Evolutionary conservation across 2,797 vertebrate species (phyloP), one percentile per base, ranked within the genome.

Genomic region (Notoglanidium macrostoma): DNA sequence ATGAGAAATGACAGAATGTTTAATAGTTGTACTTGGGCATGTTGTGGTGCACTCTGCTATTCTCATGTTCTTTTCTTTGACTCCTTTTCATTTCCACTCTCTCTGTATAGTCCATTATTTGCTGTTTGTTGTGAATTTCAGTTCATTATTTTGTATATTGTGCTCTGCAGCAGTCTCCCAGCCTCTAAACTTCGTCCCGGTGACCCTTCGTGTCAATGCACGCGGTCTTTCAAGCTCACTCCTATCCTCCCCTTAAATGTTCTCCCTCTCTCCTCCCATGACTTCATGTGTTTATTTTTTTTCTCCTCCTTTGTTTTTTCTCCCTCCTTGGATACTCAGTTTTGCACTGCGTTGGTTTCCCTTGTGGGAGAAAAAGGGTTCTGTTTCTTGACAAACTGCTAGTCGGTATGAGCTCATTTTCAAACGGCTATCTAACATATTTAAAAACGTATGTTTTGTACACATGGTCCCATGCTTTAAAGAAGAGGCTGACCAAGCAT

Each of bases 271-370:
- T 83, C 61, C 65, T 23, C 65, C 59, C 79, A 83, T 90, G 85
- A 90, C 83, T 74, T 87, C 83, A 89, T 87, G 6, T 57, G 44
- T 59, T 77, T 82, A 49, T 85, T 76, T n/a, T 57, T 40, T 54
- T 44, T 49, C 82, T 26, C 72, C 79, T 65, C 80, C 23, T 51
- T 82, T 77, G 40, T 55, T 61, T 77, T 72, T 70, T 0, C 80
- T 85, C 86, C 1, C 80, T 70, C 87, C 73, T 80, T 83, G 74
- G 85, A 86, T 85, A 85, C 83, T n/a, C 59, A 3, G 49, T 2
- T 57, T 85, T 54, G 26, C 15, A 1, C 61, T 32, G 61, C 26
- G 0, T 0, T 12, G 5, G 61, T 32, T 80, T 61, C 23, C 23
- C 35, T 26, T 61, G 21, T 44, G 5, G n/a, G 49, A 12, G 23